Evolutionary conservation across 2,797 vertebrate species (phyloP).

Genomic region (Sitta carolinensis): DNA sequence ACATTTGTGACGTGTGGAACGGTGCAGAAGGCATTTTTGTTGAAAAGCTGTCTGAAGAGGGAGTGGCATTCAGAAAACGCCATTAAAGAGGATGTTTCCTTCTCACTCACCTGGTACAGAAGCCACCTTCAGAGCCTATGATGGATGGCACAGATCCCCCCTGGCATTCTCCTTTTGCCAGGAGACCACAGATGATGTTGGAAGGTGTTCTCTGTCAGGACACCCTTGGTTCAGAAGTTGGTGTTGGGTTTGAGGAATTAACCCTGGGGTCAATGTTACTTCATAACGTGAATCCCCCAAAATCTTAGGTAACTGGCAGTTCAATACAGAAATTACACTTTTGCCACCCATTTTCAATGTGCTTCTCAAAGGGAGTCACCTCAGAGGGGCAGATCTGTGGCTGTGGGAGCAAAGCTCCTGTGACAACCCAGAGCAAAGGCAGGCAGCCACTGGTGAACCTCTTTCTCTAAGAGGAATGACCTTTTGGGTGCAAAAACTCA

Average conservation of each 20-base stretch:
- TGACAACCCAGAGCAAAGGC: background rate
- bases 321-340: background rate
- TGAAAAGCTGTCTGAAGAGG: background rate
- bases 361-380: background rate
- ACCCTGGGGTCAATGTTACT: background rate
- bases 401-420: background rate
- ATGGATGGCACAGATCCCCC: background rate
- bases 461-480: background rate
- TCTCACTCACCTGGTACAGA: background rate
- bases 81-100: background rate
- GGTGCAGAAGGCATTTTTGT: background rate
- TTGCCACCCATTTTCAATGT: background rate
- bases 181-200: background rate
- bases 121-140: background rate
- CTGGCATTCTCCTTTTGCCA: background rate
- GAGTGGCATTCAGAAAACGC: background rate
- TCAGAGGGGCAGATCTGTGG: background rate
- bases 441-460: background rate
- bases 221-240: background rate
- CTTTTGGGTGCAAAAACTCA: background rate
- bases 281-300: accelerated
- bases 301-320: background rate
- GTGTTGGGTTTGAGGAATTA: background rate
- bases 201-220: background rate
- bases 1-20: background rate